These are phyloP conservation scores for Drosophila pruinosa DNA, from an alignment of 1,140 invertebrate genomes.

Conservation along the genomic window DNA sequence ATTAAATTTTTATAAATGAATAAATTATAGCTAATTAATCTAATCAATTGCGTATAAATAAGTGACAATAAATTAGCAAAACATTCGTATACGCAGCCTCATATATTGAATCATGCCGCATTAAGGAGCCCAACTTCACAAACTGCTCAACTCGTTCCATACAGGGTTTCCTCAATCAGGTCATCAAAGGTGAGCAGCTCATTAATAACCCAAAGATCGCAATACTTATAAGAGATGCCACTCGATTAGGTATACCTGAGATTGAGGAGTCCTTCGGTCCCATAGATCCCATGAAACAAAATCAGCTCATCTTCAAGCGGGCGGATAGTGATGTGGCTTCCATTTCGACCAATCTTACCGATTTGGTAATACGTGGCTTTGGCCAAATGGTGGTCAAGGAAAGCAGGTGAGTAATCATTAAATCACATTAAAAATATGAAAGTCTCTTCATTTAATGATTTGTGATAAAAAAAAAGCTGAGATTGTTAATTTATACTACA, in stretches of 20 bases:
- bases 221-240: neutral
- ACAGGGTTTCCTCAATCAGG: constrained; percentile 85
- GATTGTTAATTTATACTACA: neutral
- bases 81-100: constrained; percentile 83
- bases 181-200: constrained; percentile 82
- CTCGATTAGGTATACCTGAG: constrained; percentile 57
- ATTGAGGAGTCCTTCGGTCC: constrained; percentile 72
- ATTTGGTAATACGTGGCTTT: constrained; percentile 86
- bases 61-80: constrained; percentile 2
- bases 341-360: constrained; percentile 86
- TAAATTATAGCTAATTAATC: constrained; percentile 15
- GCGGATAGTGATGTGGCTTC: constrained; percentile 84
- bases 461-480: neutral
- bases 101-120: constrained; percentile 86
- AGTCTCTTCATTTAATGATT: neutral
- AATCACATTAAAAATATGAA: neutral
- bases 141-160: constrained; percentile 86
- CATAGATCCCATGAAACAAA: constrained; percentile 63
- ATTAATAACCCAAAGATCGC: neutral
- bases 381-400: constrained; percentile 85
- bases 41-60: too few species aligned
- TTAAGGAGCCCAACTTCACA: constrained; percentile 85
- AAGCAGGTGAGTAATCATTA: constrained; percentile 82
- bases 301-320: constrained; percentile 56
- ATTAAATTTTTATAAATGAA: constrained; percentile 5